These are phyloP conservation scores for Tolypeutes matacus DNA, from an alignment of 2,797 vertebrate species.

Conservation along the genomic window DNA sequence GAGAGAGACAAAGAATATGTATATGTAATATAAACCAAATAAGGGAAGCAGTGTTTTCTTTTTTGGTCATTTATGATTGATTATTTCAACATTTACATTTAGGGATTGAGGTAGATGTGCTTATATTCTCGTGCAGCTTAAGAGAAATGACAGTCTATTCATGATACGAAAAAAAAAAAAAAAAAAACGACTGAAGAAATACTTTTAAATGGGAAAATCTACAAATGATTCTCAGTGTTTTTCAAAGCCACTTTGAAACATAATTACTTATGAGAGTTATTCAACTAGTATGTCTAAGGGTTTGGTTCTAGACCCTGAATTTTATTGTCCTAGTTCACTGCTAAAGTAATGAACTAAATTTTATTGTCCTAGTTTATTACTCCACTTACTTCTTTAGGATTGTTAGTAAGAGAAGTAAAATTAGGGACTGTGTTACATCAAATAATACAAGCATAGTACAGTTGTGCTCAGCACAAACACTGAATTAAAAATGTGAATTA, in stretches of 20 bases:
- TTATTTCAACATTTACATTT: constrained; percentile 78
- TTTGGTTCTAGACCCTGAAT: constrained; percentile 32
- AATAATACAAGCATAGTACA: neutral
- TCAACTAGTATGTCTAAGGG: constrained; percentile 12
- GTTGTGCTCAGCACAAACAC: neutral
- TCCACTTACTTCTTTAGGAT: neutral
- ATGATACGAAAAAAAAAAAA: neutral
- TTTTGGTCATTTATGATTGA: constrained; percentile 80
- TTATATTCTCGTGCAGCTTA: neutral
- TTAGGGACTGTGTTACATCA: constrained; percentile 12
- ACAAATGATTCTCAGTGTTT: constrained; percentile 35
- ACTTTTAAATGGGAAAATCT: constrained; percentile 58
- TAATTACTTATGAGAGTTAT: constrained; percentile 39
- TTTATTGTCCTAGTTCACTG: neutral
- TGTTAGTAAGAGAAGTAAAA: constrained; percentile 47
- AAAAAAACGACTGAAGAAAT: constrained; percentile 35
- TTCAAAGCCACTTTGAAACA: constrained; percentile 49
- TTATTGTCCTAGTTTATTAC: constrained; percentile 3
- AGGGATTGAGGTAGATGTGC: constrained; percentile 76
- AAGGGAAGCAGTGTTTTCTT: constrained; percentile 83
- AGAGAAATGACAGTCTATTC: constrained; percentile 33
- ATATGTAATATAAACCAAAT: constrained; percentile 81
- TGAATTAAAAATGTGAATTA: constrained; percentile 59
- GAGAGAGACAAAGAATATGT: constrained; percentile 81
- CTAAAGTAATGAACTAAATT: constrained; percentile 11